Percentiles rank a stretch among this genome's conserved stretches.
Conservation (phyloP, 2,797 vertebrate genomes). For the Chromobotia macracanthus region DNA sequence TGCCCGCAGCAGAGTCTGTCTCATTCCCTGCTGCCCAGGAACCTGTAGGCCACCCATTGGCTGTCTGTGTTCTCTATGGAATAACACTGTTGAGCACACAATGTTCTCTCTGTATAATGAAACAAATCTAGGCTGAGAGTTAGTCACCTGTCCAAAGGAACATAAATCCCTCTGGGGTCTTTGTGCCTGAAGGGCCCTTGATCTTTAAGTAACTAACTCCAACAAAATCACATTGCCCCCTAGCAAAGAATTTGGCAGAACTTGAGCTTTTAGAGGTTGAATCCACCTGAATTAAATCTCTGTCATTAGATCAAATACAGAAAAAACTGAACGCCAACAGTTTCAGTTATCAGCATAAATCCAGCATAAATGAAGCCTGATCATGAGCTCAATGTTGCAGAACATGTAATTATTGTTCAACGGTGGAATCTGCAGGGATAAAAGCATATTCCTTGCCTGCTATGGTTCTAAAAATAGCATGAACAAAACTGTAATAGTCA, state of each 20-base stretch:
- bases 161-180: conserved; percentile 34
- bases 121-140: conserved; percentile 20
- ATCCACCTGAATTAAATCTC: conserved; percentile 53
- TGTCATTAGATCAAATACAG: conserved; percentile 48
- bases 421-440: conserved; percentile 2
- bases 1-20: conserved; percentile 31
- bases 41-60: conserved; percentile 32
- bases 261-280: conserved; percentile 4
- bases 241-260: conserved; percentile 8
- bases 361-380: conserved; percentile 14
- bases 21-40: conserved; percentile 39
- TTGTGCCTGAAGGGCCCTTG: conserved; percentile 23
- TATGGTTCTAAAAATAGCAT: neutral
- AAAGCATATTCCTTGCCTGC: conserved; percentile 2
- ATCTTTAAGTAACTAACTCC: conserved; percentile 50
- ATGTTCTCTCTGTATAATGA: conserved; percentile 31
- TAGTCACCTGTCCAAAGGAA: conserved; percentile 42
- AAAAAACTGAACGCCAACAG: conserved; percentile 24
- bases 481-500: neutral
- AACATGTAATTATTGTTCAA: conserved; percentile 41
- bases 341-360: conserved; percentile 31
- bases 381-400: conserved; percentile 27
- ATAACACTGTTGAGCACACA: conserved; percentile 28
- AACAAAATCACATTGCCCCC: conserved; percentile 22
- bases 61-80: conserved; percentile 1